Percentiles rank a stretch among this genome's conserved stretches.
phyloP scores from a whole-genome alignment of 2,888 invertebrate species.

The Pseudococcus viburni region DNA sequence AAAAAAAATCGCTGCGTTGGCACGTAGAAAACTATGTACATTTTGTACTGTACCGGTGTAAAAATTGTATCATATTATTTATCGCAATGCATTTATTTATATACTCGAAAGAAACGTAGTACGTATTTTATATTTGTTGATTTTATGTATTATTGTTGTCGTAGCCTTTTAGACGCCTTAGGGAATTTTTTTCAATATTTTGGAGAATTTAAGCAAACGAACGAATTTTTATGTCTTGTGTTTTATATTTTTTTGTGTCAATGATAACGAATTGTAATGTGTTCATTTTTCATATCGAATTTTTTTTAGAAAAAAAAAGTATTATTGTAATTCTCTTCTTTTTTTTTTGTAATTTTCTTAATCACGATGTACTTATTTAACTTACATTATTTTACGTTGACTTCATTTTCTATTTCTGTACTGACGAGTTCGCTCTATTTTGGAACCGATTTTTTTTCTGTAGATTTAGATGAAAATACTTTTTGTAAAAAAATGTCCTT shows the following conservation, averaged over 20 bases:
- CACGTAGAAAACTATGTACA: conserved; percentile 8
- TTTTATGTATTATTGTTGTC: background rate
- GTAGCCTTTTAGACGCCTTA: background rate
- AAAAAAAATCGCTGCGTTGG: background rate
- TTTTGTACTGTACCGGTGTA: conserved; percentile 52
- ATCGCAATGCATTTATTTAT: conserved; percentile 36
- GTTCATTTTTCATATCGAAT: conserved; percentile 11
- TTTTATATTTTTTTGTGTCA: background rate
- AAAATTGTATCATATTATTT: conserved; percentile 54
- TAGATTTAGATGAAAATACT: too few relatives aligned
- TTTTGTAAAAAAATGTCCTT: too few relatives aligned
- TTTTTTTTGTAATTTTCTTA: background rate
- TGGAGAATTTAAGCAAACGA: too few relatives aligned
- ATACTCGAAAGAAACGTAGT: background rate
- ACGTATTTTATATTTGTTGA: background rate
- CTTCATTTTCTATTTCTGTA: too few relatives aligned
- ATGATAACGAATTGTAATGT: conserved; percentile 20
- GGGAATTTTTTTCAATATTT: background rate
- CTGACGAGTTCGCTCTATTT: too few relatives aligned
- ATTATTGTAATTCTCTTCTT: background rate
- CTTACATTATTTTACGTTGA: background rate
- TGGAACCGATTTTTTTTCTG: too few relatives aligned
- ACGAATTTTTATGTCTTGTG: too few relatives aligned
- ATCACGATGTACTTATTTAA: background rate
- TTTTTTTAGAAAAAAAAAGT: background rate